phyloP scores from a whole-genome alignment of 2,888 invertebrate genomes.

The Calephelis perditalis region DNA sequence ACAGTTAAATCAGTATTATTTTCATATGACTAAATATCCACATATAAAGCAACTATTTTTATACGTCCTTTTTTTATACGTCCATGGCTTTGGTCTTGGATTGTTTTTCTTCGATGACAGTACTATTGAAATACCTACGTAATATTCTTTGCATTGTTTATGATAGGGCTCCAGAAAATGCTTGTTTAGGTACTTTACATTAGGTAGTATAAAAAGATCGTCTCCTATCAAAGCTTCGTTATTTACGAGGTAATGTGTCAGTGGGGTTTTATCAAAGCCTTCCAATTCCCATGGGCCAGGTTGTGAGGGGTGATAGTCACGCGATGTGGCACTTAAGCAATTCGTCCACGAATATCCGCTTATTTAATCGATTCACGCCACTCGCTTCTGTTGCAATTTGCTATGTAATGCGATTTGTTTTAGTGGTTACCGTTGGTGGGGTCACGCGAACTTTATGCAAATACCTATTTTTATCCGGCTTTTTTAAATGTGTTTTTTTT shows the following conservation, averaged over 20 bases:
- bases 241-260: constrained; percentile 11
- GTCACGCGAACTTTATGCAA: constrained; percentile 8
- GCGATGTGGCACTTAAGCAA: constrained; percentile 46
- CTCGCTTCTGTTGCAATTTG: constrained; percentile 22
- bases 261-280: constrained; percentile 1
- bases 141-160: no score
- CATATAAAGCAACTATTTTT: no score
- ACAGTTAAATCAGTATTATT: no score
- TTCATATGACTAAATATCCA: no score
- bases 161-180: no score
- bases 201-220: no score
- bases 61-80: no score
- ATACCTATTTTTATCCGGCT: not conserved
- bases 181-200: no score
- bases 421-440: constrained; percentile 11
- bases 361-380: constrained; percentile 32
- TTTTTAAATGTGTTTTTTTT: no score
- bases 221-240: not conserved
- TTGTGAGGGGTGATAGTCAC: constrained; percentile 34
- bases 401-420: constrained; percentile 25
- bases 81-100: no score
- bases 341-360: constrained; percentile 23
- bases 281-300: constrained; percentile 15
- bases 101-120: no score
- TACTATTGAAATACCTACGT: no score